Evolutionary conservation across 1,140 invertebrate species (phyloP).

Genomic region (Drosophila lacertosa): DNA sequence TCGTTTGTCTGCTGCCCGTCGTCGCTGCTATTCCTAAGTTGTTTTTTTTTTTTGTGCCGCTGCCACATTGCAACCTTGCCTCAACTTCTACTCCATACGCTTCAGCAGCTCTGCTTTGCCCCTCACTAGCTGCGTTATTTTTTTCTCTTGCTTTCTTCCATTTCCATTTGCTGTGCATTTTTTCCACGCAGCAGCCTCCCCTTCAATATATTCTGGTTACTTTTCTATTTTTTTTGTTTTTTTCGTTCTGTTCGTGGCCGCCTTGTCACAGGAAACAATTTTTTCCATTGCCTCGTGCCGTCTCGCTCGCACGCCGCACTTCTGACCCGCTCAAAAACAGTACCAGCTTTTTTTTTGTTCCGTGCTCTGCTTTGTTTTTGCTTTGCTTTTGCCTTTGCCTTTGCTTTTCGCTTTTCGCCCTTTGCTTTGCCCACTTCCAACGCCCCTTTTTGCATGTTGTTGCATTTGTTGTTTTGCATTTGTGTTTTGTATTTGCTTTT

Average conservation of each 20-base stretch:
- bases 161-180: conserved; percentile 76
- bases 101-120: conserved; percentile 8
- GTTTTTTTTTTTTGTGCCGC: conserved; percentile 53
- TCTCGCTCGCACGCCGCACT: conserved; percentile 60
- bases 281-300: conserved; percentile 58
- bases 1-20: conserved; percentile 55
- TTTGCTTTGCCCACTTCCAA: conserved; percentile 32
- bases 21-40: conserved; percentile 71
- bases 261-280: conserved; percentile 75
- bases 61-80: conserved; percentile 70
- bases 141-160: conserved; percentile 52
- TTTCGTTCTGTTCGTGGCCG: conserved; percentile 51
- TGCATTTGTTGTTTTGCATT: conserved; percentile 47
- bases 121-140: conserved; percentile 21
- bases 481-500: conserved; percentile 65
- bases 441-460: conserved; percentile 38
- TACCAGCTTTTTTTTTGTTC: conserved; percentile 44
- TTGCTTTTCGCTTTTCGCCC: conserved; percentile 31
- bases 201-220: conserved; percentile 34
- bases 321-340: conserved; percentile 69
- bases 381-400: conserved; percentile 38
- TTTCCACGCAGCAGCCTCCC: conserved; percentile 69
- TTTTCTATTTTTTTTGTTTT: too few species aligned
- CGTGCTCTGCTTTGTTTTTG: conserved; percentile 25
- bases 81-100: conserved; percentile 57